Evolutionary conservation across 2,888 invertebrate species (phyloP), one percentile per base, ranked within the genome.

Genomic region (Pteria penguin): DNA sequence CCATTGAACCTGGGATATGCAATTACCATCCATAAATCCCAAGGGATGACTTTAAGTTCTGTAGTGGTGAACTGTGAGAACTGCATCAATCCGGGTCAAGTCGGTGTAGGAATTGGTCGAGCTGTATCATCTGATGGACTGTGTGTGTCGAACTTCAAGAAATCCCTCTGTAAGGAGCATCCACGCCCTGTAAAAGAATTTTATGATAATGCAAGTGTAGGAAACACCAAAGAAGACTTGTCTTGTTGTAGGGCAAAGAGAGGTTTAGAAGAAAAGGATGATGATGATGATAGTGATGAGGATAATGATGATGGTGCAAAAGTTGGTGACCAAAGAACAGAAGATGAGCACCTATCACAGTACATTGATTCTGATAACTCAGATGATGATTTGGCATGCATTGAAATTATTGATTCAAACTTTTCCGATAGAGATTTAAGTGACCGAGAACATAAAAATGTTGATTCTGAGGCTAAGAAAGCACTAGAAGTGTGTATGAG

Each of bases 1-100:
- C 76, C 72, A 32, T 52, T 72, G 22, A 52, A 63, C 24, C 57
- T 72, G 27, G 62, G 62, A 33, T 65, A 65, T 69, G 72, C 72
- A 29, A 52, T 76, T 24, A 72, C 76, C 14, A 72, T 76, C 11
- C 69, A 72, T 22, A 76, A 71, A 57, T 2, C 66, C n/a, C 75
- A 75, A 22, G 69, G 72, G 18, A 71, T 71, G 62, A 68, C 45
- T 45, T 26, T 72, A 2, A 33, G 54, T 18, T 57, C 32, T 31
- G 54, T 71, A 33, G 70, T 54, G 3, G 60, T 75, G 5, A 69
- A 75, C 22, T 72, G 72, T 61, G 52, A 57, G 57, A 24, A 58
- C 66, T 72, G 68, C 32, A 27, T 2, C 52, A 67, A 63, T 33
- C 58, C 72, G 26, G 72, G 76, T 2, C 72, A 76, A 65, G n/a